phyloP scores from a whole-genome alignment of 2,113 vertebrate genomes.

The Daubentonia madagascariensis region DNA sequence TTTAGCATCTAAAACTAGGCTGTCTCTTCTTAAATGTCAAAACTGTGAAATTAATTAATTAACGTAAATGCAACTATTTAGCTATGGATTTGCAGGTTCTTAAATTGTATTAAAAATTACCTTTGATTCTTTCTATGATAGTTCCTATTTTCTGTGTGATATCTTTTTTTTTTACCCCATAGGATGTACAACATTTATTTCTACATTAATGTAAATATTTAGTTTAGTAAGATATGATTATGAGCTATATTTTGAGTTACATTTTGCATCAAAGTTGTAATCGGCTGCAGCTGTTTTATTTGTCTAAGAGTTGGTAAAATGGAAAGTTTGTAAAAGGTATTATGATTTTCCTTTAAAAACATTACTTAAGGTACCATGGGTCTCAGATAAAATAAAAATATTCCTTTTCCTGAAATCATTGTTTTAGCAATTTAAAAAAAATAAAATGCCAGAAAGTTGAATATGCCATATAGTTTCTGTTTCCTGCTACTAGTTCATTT shows the following conservation, averaged over 20 bases:
- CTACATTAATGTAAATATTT: conserved; percentile 15
- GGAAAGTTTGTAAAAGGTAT: conserved; percentile 18
- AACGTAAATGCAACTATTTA: conserved; percentile 35
- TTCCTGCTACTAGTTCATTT: conserved; percentile 62
- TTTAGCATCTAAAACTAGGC: conserved; percentile 2
- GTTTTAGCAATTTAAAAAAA: conserved; percentile 58
- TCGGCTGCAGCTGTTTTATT: conserved; percentile 50
- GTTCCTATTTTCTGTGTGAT: neutral
- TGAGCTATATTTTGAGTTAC: conserved; percentile 37
- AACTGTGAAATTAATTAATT: neutral
- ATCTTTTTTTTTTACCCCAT: neutral
- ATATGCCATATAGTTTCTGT: conserved; percentile 51
- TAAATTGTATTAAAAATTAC: conserved; percentile 24
- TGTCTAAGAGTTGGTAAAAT: conserved; percentile 46
- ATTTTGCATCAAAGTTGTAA: conserved; percentile 41
- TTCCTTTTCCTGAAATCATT: conserved; percentile 30
- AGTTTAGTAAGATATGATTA: neutral
- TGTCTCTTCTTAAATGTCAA: neutral
- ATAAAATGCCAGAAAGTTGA: conserved; percentile 40
- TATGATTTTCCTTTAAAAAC: neutral
- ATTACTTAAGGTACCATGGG: conserved; percentile 10
- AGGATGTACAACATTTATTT: conserved; percentile 51
- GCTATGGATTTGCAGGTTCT: conserved; percentile 36
- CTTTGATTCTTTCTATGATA: conserved; percentile 45
- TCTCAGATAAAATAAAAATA: conserved; percentile 54